phyloP scores from a whole-genome alignment of 2,113 vertebrate genomes.

The Plotosus lineatus region DNA sequence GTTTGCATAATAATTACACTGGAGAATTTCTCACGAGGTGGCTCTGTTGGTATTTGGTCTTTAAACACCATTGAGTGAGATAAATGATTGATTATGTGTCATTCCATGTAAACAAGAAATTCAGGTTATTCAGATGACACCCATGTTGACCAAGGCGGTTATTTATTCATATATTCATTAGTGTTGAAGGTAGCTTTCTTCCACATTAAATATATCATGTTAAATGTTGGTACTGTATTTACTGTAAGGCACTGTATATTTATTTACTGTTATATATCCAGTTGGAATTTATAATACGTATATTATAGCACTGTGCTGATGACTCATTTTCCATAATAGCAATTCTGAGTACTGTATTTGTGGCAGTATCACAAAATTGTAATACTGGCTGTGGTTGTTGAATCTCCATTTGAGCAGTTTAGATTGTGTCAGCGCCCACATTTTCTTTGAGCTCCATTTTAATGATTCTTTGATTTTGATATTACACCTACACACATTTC shows the following conservation, averaged over 20 bases:
- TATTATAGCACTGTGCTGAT: neutral
- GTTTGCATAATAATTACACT: neutral
- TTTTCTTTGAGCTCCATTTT: neutral
- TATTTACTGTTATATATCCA: neutral
- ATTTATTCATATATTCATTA: neutral
- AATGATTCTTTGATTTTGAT: neutral
- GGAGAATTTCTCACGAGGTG: neutral
- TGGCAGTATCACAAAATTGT: neutral
- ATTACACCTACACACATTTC: constrained; percentile 7
- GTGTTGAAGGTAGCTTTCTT: neutral
- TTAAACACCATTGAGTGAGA: constrained; percentile 8
- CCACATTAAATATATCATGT: neutral
- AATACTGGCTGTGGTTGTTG: neutral
- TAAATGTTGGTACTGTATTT: neutral
- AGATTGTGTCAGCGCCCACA: neutral
- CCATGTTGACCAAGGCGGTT: neutral
- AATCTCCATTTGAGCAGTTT: neutral
- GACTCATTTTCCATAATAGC: neutral
- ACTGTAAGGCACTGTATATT: neutral
- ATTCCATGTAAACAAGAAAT: neutral
- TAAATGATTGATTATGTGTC: neutral
- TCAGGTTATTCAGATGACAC: constrained; percentile 11
- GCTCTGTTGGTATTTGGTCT: neutral
- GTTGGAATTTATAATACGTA: neutral
- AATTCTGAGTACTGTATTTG: neutral